These are phyloP conservation scores for Hemitrygon akajei DNA, from an alignment of 2,797 vertebrate genomes.

Conservation along the genomic window DNA sequence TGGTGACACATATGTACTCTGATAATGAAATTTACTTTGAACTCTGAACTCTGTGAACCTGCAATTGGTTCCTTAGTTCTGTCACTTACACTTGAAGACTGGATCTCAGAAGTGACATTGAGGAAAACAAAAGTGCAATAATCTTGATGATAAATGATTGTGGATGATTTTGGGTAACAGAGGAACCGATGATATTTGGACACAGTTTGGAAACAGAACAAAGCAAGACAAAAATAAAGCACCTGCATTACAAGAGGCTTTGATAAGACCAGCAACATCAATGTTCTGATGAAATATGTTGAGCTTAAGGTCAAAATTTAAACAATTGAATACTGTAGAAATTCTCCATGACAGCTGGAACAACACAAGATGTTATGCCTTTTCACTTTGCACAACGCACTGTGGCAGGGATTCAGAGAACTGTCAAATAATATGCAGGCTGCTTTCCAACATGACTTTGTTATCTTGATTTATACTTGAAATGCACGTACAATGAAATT, in stretches of 20 bases:
- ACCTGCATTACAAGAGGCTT: background rate
- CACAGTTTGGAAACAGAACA: background rate
- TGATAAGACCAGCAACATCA: no score
- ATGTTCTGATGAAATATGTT: background rate
- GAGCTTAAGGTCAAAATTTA: background rate
- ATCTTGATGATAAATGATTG: background rate
- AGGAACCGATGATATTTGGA: background rate
- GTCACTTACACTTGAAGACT: background rate
- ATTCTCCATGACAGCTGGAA: background rate
- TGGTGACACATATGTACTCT: no score
- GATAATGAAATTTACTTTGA: no score
- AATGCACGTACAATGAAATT: background rate
- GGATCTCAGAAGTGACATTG: background rate
- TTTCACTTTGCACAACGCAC: background rate
- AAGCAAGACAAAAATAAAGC: background rate
- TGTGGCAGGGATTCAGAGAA: background rate
- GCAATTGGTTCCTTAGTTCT: background rate
- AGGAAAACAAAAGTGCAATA: background rate
- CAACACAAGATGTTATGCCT: background rate
- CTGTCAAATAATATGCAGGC: conserved; percentile 4
- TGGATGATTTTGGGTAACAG: background rate
- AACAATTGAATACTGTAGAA: background rate
- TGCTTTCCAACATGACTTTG: background rate
- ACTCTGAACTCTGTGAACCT: no score
- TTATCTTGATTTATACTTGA: background rate